phyloP scores from a whole-genome alignment of 2,888 invertebrate species.

The Orthonevra nobilis region DNA sequence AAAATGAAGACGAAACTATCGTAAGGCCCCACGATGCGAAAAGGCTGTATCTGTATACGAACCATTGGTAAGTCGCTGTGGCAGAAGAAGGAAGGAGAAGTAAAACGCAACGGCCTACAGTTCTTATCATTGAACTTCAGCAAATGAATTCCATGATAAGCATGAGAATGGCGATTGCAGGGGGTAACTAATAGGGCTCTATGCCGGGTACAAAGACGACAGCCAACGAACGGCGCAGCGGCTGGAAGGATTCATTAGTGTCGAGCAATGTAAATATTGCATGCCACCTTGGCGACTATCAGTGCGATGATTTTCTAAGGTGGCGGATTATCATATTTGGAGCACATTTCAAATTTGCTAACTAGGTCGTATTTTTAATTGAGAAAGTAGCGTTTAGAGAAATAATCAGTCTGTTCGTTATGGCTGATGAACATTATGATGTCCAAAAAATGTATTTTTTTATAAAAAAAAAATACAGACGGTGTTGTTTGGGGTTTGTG shows the following conservation, averaged over 20 bases:
- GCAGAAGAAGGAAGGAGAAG: constrained; percentile 34
- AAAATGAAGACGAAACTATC: constrained; percentile 62
- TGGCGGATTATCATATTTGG: constrained; percentile 24
- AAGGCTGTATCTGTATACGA: constrained; percentile 53
- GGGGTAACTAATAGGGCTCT: constrained; percentile 61
- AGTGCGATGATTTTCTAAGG: constrained; percentile 50
- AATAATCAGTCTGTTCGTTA: too few species aligned
- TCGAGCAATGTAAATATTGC: constrained; percentile 68
- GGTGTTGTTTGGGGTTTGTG: too few species aligned
- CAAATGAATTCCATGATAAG: constrained; percentile 70
- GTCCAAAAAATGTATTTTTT: too few species aligned
- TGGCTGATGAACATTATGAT: too few species aligned
- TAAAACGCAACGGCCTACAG: constrained; percentile 58
- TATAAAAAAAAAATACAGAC: too few species aligned
- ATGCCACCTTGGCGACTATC: constrained; percentile 68
- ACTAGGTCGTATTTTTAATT: too few species aligned
- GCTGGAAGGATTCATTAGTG: constrained; percentile 67
- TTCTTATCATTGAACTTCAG: constrained; percentile 67
- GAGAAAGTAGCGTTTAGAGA: too few species aligned
- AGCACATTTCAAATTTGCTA: constrained; percentile 40
- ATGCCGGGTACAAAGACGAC: constrained; percentile 15
- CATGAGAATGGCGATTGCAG: constrained; percentile 61
- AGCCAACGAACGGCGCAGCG: too few species aligned
- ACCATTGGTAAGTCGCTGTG: constrained; percentile 35
- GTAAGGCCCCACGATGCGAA: constrained; percentile 28